Evolutionary conservation across 1,140 invertebrate species (phyloP).

Genomic region (Hypsibius dujardini): DNA sequence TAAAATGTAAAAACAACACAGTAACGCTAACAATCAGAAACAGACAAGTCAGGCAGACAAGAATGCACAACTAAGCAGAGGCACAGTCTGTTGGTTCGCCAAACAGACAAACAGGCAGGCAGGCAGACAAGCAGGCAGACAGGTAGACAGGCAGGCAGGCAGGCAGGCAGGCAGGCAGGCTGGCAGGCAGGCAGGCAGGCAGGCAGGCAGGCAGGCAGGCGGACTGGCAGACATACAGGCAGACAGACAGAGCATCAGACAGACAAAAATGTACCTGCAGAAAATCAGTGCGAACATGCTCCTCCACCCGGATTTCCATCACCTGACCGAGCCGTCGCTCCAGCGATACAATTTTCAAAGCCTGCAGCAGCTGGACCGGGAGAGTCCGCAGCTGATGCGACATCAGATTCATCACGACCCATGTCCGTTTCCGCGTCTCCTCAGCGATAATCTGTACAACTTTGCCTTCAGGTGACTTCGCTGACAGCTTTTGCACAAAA

Average conservation of each 20-base stretch:
- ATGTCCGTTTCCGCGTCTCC: not conserved
- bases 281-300: constrained; percentile 4
- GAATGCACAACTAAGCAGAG: no score
- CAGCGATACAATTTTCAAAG: constrained; percentile 6
- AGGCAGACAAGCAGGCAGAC: no score
- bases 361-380: not conserved
- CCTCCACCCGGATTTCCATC: not conserved
- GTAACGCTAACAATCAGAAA: no score
- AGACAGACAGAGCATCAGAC: not conserved
- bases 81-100: no score
- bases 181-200: not conserved
- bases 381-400: not conserved
- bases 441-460: not conserved
- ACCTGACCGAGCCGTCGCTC: not conserved
- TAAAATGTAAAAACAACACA: no score
- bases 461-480: not conserved
- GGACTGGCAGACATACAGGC: not conserved
- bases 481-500: constrained; percentile 29
- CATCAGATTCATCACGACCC: constrained; percentile 8
- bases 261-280: constrained; percentile 19
- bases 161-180: not conserved
- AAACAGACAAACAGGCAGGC: no score
- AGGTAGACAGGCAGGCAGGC: no score
- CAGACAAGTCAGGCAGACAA: no score
- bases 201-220: not conserved